These are phyloP conservation scores for Bubo bubo DNA, from an alignment of 2,113 vertebrate species.

Conservation along the genomic window DNA sequence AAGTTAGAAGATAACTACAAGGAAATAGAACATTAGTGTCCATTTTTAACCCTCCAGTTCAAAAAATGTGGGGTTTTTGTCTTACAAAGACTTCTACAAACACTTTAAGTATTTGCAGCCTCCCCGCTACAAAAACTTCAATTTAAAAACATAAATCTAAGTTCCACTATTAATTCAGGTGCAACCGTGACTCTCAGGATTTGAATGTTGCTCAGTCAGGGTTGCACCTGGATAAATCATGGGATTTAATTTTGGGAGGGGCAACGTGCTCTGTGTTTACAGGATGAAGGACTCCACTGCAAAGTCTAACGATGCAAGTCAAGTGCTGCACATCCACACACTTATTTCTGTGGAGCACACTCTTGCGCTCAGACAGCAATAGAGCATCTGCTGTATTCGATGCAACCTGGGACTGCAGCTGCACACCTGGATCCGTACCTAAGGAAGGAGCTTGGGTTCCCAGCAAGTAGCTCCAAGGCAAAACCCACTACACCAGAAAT, in stretches of 20 bases:
- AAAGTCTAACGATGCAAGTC: neutral
- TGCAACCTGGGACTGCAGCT: fast-evolving
- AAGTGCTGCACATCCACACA: fast-evolving
- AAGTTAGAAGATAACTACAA: neutral
- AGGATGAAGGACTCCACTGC: neutral
- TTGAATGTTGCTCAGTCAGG: neutral
- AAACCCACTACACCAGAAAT: neutral
- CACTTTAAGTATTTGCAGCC: neutral
- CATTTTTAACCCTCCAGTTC: neutral
- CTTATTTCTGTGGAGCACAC: neutral
- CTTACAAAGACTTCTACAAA: neutral
- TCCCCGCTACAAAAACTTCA: neutral
- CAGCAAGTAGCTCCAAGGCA: neutral
- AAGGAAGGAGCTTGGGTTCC: neutral
- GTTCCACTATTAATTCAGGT: neutral
- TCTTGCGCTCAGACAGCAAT: neutral
- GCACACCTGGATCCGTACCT: neutral
- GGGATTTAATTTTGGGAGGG: neutral
- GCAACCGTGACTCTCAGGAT: neutral
- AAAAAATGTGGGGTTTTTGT: neutral
- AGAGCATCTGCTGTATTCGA: neutral
- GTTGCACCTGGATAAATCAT: neutral
- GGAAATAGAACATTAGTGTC: neutral
- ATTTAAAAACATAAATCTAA: neutral
- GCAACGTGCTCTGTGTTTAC: neutral